Evolutionary conservation across 64 coral and sea anemone species (phyloP), one percentile per base, ranked within the genome.

Genomic region (Montipora foliosa): DNA sequence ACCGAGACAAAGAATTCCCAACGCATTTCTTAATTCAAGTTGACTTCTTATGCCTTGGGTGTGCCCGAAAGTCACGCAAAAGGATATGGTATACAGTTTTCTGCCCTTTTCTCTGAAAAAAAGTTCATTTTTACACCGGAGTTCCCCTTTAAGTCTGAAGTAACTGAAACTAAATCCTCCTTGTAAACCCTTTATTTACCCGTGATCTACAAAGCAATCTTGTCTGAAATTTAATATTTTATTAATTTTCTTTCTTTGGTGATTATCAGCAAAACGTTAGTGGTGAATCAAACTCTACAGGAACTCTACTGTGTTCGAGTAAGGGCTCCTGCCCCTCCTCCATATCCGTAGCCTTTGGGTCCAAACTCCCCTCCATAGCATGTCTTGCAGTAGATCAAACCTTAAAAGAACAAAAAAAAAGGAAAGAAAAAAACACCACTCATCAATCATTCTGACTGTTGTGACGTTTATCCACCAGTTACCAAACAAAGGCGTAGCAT

Each of bases 281-380:
- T 8, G 53, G 6, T 57, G 61, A 64, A 64, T 64, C 13, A 64
- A 64, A 64, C 14, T 64, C 14, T 15, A 7, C 9, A 14, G 61
- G 3, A 64, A 64, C 47, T 50, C 15, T 80, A 93, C 51, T 93
- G 75, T 49, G 84, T 93, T 14, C 92, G 50, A 11, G 92, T 88
- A 8, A 93, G 17, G 9, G 84, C 92, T 13, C 92, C 92, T 73
- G 92, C 84, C 20, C 83, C 92, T 4, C 80, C 79, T 3, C 92
- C 92, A 64, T 53, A 93, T 0, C 92, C 92, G 14, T 93, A 93
- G 37, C 92, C 92, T 74, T 93, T 93, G 15, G 84, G 74, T 1
- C 92, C 92, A 88, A 88, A 93, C 2, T 74, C 60, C 47, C 5
- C n/a, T 20, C 92, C 84, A 68, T 93, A 68, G 15, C 92, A 93